These are phyloP conservation scores for Dyspetes luteomarginatus DNA, from an alignment of 2,888 invertebrate genomes.

Conservation along the genomic window DNA sequence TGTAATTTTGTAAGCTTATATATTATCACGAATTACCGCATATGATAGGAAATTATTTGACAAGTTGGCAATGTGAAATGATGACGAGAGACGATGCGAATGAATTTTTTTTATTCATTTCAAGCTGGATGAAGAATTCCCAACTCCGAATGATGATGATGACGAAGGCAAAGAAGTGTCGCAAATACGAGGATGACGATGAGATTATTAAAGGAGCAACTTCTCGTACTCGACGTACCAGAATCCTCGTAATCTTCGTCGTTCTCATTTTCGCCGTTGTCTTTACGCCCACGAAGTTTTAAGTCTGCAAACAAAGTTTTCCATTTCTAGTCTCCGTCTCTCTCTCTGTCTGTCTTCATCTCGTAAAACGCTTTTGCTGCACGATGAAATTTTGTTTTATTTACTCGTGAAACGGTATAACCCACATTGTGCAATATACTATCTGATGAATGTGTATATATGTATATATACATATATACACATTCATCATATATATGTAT, in stretches of 20 bases:
- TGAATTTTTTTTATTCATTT: slow-evolving; percentile 62
- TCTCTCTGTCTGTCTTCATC: neutral
- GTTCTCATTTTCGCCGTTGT: slow-evolving; percentile 72
- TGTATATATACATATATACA: slow-evolving; percentile 3
- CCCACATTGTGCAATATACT: slow-evolving; percentile 2
- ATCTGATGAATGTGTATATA: neutral
- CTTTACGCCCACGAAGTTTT: slow-evolving; percentile 78
- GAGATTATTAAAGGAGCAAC: slow-evolving; percentile 67
- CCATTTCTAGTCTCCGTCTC: slow-evolving; percentile 57
- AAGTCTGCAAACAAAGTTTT: slow-evolving; percentile 74
- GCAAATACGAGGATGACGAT: slow-evolving; percentile 70
- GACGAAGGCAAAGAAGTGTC: slow-evolving; percentile 71
- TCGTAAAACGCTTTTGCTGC: slow-evolving; percentile 4
- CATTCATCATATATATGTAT: no score
- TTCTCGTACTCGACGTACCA: slow-evolving; percentile 68
- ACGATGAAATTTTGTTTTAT: slow-evolving; percentile 22
- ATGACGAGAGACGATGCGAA: slow-evolving; percentile 46
- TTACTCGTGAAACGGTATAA: slow-evolving; percentile 19
- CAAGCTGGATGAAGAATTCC: slow-evolving; percentile 78
- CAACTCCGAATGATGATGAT: slow-evolving; percentile 76
- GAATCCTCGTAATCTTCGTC: slow-evolving; percentile 79
- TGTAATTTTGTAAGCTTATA: neutral
- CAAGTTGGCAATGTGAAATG: slow-evolving; percentile 60
- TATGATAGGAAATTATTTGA: slow-evolving; percentile 35
- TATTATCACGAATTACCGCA: neutral